phyloP scores from a whole-genome alignment of 1,140 invertebrate species.

The Caenorhabditis remanei region DNA sequence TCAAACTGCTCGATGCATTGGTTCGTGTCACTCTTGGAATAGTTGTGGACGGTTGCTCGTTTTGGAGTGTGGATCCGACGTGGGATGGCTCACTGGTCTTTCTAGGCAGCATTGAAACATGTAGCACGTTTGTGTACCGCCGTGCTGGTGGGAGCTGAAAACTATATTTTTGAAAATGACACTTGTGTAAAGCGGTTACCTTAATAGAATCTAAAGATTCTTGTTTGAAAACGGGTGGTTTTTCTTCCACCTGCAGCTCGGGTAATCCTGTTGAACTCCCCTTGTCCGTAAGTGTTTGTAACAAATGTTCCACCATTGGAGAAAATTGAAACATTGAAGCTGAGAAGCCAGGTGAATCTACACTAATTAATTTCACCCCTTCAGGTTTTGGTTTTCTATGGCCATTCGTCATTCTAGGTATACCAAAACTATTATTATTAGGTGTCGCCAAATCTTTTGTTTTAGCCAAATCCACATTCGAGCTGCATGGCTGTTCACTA shows the following conservation, averaged over 20 bases:
- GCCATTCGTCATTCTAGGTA: conserved; percentile 7
- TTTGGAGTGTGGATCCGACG: neutral
- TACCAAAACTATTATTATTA: neutral
- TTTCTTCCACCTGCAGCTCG: neutral
- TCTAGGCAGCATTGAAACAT: neutral
- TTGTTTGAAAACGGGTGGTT: neutral
- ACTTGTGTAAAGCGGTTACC: too few species aligned
- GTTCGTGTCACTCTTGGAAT: neutral
- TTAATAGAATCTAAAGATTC: neutral
- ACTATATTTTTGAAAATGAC: neutral
- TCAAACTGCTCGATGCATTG: neutral
- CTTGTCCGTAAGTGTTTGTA: conserved; percentile 47
- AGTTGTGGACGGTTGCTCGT: neutral
- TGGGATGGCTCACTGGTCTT: conserved; percentile 17
- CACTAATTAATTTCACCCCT: neutral
- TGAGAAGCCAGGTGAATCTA: conserved; percentile 64
- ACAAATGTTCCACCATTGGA: conserved; percentile 73
- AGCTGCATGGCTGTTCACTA: too few species aligned
- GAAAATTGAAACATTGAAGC: conserved; percentile 76
- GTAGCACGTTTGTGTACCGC: neutral
- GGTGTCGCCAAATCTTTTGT: too few species aligned
- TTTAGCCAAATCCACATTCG: too few species aligned
- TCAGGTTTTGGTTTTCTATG: neutral
- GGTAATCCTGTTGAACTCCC: too few species aligned
- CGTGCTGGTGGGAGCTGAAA: neutral